Percentiles rank a stretch among this genome's conserved stretches.
These are phyloP conservation scores for Centropus bengalensis DNA, from an alignment of 2,113 vertebrate genomes.

Conservation along the genomic window DNA sequence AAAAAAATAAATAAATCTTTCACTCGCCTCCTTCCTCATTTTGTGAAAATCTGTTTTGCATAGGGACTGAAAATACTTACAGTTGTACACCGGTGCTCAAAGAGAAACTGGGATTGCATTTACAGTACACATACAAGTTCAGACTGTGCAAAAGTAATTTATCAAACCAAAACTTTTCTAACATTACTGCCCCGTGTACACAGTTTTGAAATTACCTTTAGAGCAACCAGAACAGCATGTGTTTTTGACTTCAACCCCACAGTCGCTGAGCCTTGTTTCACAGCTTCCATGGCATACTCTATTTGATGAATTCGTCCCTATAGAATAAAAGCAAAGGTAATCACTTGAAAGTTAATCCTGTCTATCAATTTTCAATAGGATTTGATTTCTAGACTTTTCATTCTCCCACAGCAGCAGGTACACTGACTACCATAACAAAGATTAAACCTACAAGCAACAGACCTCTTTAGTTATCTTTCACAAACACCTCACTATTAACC, in stretches of 20 bases:
- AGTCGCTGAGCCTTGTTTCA: conserved; percentile 97
- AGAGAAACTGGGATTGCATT: not conserved
- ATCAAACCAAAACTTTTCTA: not conserved
- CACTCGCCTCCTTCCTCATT: not conserved
- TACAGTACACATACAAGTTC: not conserved
- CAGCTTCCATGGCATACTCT: conserved; percentile 98
- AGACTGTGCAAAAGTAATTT: not conserved
- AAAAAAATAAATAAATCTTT: not conserved
- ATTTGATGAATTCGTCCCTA: conserved; percentile 97
- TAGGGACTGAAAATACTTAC: not conserved
- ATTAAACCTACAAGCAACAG: not conserved
- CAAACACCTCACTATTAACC: not conserved
- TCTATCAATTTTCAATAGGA: not conserved
- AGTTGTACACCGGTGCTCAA: not conserved
- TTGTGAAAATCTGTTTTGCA: not conserved
- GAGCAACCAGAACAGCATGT: conserved; percentile 92
- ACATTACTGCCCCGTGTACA: not conserved
- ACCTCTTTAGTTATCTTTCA: not conserved
- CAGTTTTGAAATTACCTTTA: conserved; percentile 84
- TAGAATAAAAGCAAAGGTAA: not conserved
- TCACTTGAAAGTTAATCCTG: not conserved
- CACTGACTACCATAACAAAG: not conserved
- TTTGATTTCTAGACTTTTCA: not conserved
- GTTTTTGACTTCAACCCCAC: conserved; percentile 93
- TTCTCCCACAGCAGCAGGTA: not conserved